A percentile compares a stretch with the other conserved stretches of the same genome.
These are phyloP conservation scores for Harmothoe impar DNA, from an alignment of 2,888 invertebrate genomes.

Conservation along the genomic window DNA sequence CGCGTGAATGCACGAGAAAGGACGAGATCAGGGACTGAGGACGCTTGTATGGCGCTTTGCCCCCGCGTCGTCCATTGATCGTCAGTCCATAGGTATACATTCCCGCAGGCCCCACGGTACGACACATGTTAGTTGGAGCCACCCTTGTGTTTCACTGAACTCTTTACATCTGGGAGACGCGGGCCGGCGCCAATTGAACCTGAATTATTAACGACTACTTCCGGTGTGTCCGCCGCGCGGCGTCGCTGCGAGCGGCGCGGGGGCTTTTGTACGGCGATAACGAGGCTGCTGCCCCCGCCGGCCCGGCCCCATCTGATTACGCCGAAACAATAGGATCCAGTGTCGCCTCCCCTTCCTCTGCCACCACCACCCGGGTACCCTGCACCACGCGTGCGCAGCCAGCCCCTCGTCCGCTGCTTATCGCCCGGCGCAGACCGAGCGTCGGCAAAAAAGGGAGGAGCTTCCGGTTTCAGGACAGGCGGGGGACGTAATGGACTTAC, in stretches of 20 bases:
- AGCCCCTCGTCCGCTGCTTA: neutral
- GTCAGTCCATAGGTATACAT: neutral
- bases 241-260: neutral
- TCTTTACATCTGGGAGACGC: neutral
- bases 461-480: slow-evolving; percentile 18
- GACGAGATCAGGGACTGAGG: neutral
- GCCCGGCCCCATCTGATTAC: neutral
- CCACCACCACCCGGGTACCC: too few species aligned
- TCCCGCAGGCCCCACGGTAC: neutral
- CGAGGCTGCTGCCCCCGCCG: too few species aligned
- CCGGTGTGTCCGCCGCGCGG: neutral
- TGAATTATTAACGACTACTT: slow-evolving; percentile 29
- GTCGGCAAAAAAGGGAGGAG: neutral
- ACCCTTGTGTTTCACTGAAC: slow-evolving; percentile 4
- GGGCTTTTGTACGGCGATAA: neutral
- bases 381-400: neutral
- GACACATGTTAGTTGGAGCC: neutral
- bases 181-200: slow-evolving; percentile 12
- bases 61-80: neutral
- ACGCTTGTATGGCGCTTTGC: neutral
- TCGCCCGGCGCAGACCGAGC: slow-evolving; percentile 15
- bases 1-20: neutral
- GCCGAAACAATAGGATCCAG: slow-evolving; percentile 15
- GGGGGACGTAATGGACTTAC: neutral
- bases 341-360: neutral